Evolutionary conservation across 2,888 invertebrate species (phyloP).

Genomic region (Sturmia bella): DNA sequence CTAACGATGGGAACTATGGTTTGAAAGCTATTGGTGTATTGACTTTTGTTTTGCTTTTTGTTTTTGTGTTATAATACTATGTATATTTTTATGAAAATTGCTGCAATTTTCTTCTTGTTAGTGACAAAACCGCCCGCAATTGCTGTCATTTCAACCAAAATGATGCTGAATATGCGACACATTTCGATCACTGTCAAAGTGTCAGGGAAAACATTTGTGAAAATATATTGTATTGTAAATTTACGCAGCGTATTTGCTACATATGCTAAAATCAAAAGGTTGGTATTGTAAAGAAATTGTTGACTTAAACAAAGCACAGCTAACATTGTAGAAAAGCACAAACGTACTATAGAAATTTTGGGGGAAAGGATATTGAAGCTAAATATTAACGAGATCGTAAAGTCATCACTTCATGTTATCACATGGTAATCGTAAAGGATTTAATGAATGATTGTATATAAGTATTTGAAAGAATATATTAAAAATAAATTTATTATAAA

Average conservation of each 20-base stretch:
- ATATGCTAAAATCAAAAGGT: slow-evolving; percentile 33
- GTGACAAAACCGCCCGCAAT: slow-evolving; percentile 79
- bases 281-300: slow-evolving; percentile 19
- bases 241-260: slow-evolving; percentile 75
- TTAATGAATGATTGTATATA: too few species aligned
- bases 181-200: slow-evolving; percentile 80
- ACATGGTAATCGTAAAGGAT: too few species aligned
- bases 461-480: too few species aligned
- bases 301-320: slow-evolving; percentile 32
- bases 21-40: slow-evolving; percentile 33
- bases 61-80: neutral
- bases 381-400: too few species aligned
- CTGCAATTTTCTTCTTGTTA: slow-evolving; percentile 80
- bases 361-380: too few species aligned
- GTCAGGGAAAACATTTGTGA: slow-evolving; percentile 73
- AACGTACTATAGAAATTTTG: neutral
- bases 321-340: neutral
- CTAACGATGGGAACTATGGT: slow-evolving; percentile 44
- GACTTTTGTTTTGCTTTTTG: neutral
- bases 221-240: slow-evolving; percentile 79
- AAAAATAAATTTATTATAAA: too few species aligned
- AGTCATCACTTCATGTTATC: too few species aligned
- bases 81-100: slow-evolving; percentile 73
- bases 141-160: slow-evolving; percentile 70
- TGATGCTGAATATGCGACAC: slow-evolving; percentile 75